Conservation (phyloP, 2,888 invertebrate species). For the Geophilus truncorum region DNA sequence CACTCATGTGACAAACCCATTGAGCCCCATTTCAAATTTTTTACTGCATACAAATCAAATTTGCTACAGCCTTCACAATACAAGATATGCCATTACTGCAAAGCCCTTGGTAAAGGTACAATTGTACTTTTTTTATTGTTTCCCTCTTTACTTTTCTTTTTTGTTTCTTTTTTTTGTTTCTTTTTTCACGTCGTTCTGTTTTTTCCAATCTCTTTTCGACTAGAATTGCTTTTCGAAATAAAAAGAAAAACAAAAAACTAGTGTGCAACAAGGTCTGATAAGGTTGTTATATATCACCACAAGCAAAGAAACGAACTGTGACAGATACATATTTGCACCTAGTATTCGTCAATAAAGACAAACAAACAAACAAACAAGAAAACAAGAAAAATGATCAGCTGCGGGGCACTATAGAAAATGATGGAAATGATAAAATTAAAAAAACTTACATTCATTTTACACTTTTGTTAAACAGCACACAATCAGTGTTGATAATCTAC, state of each 20-base stretch:
- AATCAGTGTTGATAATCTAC: not conserved
- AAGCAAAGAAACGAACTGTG: not conserved
- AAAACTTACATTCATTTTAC: not conserved
- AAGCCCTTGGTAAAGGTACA: conserved; percentile 14
- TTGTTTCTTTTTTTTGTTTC: not conserved
- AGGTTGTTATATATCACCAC: conserved; percentile 7
- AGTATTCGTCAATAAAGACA: not conserved
- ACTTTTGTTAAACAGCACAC: not conserved
- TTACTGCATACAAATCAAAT: conserved; percentile 13
- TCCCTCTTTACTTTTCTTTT: too few species aligned
- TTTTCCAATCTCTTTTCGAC: conserved; percentile 6
- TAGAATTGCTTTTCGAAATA: not conserved
- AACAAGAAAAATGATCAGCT: not conserved
- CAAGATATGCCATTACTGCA: not conserved
- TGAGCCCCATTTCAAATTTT: conserved; percentile 7
- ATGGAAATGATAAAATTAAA: not conserved
- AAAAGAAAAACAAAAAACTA: not conserved
- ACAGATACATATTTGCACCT: conserved; percentile 5
- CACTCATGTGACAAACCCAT: not conserved
- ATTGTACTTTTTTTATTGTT: not conserved
- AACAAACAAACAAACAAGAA: not conserved
- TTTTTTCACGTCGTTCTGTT: not conserved
- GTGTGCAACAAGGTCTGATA: conserved; percentile 11
- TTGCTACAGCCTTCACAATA: not conserved
- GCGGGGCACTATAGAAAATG: not conserved